Evolutionary conservation across 2,113 vertebrate genomes (phyloP), one percentile per base, ranked within the genome.

Genomic region (Brachionichthys hirsutus): DNA sequence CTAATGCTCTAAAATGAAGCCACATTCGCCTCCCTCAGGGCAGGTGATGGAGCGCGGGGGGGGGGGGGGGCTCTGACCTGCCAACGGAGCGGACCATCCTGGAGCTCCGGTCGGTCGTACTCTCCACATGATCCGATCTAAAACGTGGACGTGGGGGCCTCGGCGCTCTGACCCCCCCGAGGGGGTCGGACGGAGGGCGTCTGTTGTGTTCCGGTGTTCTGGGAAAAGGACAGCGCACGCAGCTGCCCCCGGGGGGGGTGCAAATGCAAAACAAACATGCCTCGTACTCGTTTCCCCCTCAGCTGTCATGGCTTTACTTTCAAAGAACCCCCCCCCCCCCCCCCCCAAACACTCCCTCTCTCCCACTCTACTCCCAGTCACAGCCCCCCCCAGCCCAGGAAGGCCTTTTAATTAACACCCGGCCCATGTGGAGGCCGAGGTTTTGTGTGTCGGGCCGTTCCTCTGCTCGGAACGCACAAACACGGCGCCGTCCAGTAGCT

Each of bases 251-350:
- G 56, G 78, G 79, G 84, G 83, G 84, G 83, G 81, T 90, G n/a
- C n/a, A 91, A 90, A 92, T 89, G 89, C 85, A 91, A 92, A 92
- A 92, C 89, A 92, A 92, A 92, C 90, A 92, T 84, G 85, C 87
- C 87, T 89, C 70, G 85, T 85, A 88, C 87, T 91, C 88, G 88
- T 87, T 90, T 88, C 86, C 83, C 82, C 79, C 81, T 91, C 90
- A 92, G 91, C 91, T 92, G 90, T 91, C 90, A 87, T 85, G 87
- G 87, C 84, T 92, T 87, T 79, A 82, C 88, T 90, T 92, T 90
- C 90, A 90, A 88, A 90, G 81, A 76, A 63, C 9, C 61, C 38
- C 2, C 20, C 65, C 18, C 45, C 49, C 40, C 60, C 15, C 57
- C 62, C 66, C 4, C 24, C 4, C 24, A 30, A 2, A 30, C 24